Evolutionary conservation across 1,140 invertebrate species (phyloP).

Genomic region (Ceratina calcarata): DNA sequence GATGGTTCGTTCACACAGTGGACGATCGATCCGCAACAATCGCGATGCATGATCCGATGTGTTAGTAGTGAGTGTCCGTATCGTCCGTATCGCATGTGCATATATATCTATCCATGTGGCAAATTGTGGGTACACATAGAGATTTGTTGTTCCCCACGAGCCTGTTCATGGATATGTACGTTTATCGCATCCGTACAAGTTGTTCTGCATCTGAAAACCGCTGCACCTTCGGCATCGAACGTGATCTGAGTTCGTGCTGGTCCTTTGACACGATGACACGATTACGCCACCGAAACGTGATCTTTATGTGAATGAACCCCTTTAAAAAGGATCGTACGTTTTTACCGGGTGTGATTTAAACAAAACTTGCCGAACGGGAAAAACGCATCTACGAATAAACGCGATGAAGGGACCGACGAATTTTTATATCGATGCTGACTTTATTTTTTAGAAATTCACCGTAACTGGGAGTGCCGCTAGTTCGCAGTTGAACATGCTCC

Average conservation of each 20-base stretch:
- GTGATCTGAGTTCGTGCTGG: constrained; percentile 50
- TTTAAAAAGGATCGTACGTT: constrained; percentile 6
- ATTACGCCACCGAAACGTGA: constrained; percentile 33
- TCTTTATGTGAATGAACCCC: constrained; percentile 29
- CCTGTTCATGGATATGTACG: constrained; percentile 27
- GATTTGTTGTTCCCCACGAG: constrained; percentile 2
- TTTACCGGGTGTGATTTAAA: background rate
- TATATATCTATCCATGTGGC: constrained; percentile 18
- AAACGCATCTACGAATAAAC: background rate
- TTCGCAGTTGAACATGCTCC: constrained; percentile 42
- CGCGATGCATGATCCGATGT: constrained; percentile 65
- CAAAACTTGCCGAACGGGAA: background rate
- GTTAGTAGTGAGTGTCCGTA: constrained; percentile 67
- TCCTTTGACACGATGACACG: constrained; percentile 65
- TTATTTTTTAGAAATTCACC: constrained; percentile 46
- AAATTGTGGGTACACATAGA: constrained; percentile 23
- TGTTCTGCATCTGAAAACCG: constrained; percentile 16
- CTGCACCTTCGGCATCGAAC: constrained; percentile 6
- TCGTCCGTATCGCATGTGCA: constrained; percentile 30
- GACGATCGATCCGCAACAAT: constrained; percentile 55
- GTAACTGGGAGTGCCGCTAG: constrained; percentile 46
- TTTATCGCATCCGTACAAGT: constrained; percentile 13
- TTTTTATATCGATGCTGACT: constrained; percentile 8
- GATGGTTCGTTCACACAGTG: constrained; percentile 42
- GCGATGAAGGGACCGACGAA: background rate